Evolutionary conservation across 2,888 invertebrate species (phyloP).

Genomic region (Polyommatus iphigenia): DNA sequence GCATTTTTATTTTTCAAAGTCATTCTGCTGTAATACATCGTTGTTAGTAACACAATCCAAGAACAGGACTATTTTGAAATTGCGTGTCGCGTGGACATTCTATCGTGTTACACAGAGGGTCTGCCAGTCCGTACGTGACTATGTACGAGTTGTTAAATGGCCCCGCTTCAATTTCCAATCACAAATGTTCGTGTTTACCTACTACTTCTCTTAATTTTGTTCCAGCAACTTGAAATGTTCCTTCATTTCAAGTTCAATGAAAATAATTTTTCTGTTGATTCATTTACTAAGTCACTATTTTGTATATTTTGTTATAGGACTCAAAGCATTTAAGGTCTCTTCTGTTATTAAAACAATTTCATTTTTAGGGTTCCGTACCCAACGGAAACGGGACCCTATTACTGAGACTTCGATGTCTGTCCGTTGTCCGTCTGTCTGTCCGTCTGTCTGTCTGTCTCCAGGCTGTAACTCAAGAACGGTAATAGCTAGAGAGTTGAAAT

Average conservation of each 20-base stretch:
- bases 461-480: too few relatives aligned
- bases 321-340: not conserved
- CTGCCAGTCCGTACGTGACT: conserved; percentile 46
- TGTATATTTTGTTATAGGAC: not conserved
- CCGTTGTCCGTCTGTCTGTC: too few relatives aligned
- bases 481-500: too few relatives aligned
- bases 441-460: too few relatives aligned
- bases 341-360: not conserved
- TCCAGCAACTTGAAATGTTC: not conserved
- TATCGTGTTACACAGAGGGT: conserved; percentile 45
- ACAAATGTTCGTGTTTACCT: conserved; percentile 27
- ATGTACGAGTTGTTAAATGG: conserved; percentile 40
- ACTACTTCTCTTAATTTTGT: conserved; percentile 19
- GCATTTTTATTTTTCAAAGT: not conserved
- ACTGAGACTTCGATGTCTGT: too few relatives aligned
- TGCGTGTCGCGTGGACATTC: conserved; percentile 45
- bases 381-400: too few relatives aligned
- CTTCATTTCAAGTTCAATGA: not conserved
- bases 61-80: conserved; percentile 49
- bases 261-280: not conserved
- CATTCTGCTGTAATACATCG: not conserved
- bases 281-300: not conserved
- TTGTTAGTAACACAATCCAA: conserved; percentile 46
- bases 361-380: too few relatives aligned
- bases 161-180: conserved; percentile 39